These are phyloP conservation scores for Actinia equina DNA, from an alignment of 64 coral and sea anemone species.

Conservation along the genomic window DNA sequence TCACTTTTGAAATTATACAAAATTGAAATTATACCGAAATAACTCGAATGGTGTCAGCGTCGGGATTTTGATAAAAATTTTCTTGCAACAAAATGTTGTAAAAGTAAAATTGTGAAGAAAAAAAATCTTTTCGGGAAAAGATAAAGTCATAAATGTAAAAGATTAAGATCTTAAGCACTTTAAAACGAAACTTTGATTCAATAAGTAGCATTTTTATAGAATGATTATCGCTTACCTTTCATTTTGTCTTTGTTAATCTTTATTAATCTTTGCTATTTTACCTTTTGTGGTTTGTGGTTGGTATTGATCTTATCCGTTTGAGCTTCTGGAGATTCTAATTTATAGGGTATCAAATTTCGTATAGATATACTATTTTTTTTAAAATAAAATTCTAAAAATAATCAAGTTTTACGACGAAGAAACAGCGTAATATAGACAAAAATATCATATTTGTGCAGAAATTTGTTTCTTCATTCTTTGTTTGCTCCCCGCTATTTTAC, in stretches of 20 bases:
- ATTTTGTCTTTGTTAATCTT: background rate
- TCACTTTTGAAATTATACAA: too few relatives aligned
- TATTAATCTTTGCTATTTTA: background rate
- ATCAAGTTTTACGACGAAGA: too few relatives aligned
- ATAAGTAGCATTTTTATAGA: background rate
- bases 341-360: background rate
- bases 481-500: too few relatives aligned
- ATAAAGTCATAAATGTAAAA: background rate
- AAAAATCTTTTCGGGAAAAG: too few relatives aligned
- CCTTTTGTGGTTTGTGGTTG: background rate
- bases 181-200: background rate
- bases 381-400: background rate
- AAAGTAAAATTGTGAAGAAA: too few relatives aligned
- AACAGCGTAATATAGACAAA: too few relatives aligned
- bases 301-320: background rate
- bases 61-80: background rate
- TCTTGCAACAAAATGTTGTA: too few relatives aligned
- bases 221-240: background rate
- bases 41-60: background rate
- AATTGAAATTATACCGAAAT: background rate
- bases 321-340: background rate
- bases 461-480: too few relatives aligned
- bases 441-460: too few relatives aligned
- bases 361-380: background rate
- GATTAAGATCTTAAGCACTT: background rate